Evolutionary conservation across 92 coral and sea anemone genomes (phyloP).

Genomic region (Actinostola sp.): DNA sequence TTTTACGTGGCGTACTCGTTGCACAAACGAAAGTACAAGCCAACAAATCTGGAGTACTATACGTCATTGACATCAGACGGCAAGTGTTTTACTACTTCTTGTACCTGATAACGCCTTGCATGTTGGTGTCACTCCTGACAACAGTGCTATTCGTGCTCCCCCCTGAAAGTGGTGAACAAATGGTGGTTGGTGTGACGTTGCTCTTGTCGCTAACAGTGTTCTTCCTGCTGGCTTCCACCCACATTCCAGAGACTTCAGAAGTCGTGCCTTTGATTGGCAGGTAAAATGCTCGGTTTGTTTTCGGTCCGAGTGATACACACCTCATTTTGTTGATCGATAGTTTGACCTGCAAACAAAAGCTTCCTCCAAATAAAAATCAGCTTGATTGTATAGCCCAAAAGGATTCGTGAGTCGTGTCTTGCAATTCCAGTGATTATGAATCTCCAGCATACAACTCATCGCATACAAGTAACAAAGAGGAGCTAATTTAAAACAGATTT

Average conservation of each 20-base stretch:
- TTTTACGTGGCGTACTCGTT: constrained; percentile 54
- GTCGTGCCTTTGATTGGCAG: constrained; percentile 88
- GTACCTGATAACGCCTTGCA: constrained; percentile 86
- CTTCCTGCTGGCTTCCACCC: constrained; percentile 86
- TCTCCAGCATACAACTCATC: no score
- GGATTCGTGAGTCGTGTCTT: no score
- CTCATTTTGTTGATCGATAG: no score
- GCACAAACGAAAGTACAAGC: constrained; percentile 45
- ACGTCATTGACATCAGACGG: constrained; percentile 84
- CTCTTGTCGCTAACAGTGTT: constrained; percentile 91
- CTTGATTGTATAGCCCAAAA: no score
- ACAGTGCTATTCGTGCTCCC: constrained; percentile 78
- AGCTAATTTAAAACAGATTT: no score
- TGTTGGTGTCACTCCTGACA: constrained; percentile 84
- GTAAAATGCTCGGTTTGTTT: constrained; percentile 26
- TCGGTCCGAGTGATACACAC: constrained; percentile 14
- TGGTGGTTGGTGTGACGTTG: constrained; percentile 95
- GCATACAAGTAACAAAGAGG: no score
- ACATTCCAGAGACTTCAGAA: constrained; percentile 95
- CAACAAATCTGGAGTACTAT: constrained; percentile 65
- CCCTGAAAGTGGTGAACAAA: constrained; percentile 95
- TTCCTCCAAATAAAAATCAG: no score
- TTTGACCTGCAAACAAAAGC: no score
- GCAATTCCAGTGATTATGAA: no score
- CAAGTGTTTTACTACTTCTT: constrained; percentile 87